phyloP scores from a whole-genome alignment of 2,797 vertebrate genomes.

The Poeciliopsis infans region DNA sequence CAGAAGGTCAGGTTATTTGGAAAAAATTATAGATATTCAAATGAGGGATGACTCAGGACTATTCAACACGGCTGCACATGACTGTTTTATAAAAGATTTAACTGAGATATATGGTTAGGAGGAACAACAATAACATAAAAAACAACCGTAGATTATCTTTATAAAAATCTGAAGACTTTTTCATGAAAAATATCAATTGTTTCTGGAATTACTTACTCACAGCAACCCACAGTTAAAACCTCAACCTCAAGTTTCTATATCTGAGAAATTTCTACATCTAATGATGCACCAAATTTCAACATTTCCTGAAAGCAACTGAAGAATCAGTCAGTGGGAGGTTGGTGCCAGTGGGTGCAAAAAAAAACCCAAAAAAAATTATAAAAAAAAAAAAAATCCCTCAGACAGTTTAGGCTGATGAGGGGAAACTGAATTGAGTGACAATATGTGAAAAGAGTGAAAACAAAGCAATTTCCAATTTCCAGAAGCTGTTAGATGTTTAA shows the following conservation, averaged over 20 bases:
- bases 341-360: conserved; percentile 14
- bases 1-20: not conserved
- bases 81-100: not conserved
- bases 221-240: conserved; percentile 16
- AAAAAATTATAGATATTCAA: not conserved
- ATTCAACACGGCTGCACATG: not conserved
- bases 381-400: conserved; percentile 24
- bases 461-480: conserved; percentile 13
- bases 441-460: not conserved
- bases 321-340: conserved; percentile 36
- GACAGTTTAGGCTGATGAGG: not conserved
- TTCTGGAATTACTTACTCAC: conserved; percentile 12
- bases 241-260: conserved; percentile 34
- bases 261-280: conserved; percentile 21
- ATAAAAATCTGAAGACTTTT: not conserved
- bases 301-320: conserved; percentile 22
- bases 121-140: not conserved
- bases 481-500: conserved; percentile 14
- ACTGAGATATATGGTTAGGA: not conserved
- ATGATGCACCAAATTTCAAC: conserved; percentile 1
- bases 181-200: not conserved
- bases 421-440: conserved; percentile 19
- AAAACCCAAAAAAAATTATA: conserved; percentile 7
- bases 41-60: not conserved
- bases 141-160: not conserved